Evolutionary conservation across 2,888 invertebrate genomes (phyloP).

Genomic region (Seira sanloemensis): DNA sequence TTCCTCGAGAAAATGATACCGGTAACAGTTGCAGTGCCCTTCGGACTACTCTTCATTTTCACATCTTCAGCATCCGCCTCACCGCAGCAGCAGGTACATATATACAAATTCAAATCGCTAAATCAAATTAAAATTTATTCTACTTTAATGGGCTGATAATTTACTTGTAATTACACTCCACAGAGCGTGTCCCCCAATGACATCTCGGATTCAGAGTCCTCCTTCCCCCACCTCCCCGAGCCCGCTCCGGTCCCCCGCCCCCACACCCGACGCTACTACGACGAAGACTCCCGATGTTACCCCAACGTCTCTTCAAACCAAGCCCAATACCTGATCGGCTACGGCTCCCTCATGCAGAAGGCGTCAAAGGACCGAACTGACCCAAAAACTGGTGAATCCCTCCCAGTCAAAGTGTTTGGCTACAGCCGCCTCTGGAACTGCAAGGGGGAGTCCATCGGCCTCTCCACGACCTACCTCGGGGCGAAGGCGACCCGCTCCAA

Average conservation of each 20-base stretch:
- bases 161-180: no score
- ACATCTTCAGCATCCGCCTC: no score
- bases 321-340: conserved; percentile 64
- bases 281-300: conserved; percentile 23
- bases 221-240: not conserved
- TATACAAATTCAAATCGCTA: no score
- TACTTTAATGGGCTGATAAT: no score
- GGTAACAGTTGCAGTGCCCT: no score
- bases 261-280: not conserved
- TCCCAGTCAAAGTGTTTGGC: conserved; percentile 60
- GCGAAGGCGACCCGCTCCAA: not conserved
- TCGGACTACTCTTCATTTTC: no score
- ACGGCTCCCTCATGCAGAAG: conserved; percentile 63
- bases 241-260: not conserved
- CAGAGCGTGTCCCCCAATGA: not conserved
- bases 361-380: conserved; percentile 61
- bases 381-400: conserved; percentile 57
- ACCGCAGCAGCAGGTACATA: no score
- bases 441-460: conserved; percentile 48
- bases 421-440: conserved; percentile 59
- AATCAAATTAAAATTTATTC: no score
- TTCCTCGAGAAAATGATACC: no score
- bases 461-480: conserved; percentile 64
- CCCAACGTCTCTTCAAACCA: conserved; percentile 33
- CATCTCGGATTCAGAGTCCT: not conserved